Conservation (phyloP, 2,888 invertebrate genomes). For the Hyposoter dolosus region DNA sequence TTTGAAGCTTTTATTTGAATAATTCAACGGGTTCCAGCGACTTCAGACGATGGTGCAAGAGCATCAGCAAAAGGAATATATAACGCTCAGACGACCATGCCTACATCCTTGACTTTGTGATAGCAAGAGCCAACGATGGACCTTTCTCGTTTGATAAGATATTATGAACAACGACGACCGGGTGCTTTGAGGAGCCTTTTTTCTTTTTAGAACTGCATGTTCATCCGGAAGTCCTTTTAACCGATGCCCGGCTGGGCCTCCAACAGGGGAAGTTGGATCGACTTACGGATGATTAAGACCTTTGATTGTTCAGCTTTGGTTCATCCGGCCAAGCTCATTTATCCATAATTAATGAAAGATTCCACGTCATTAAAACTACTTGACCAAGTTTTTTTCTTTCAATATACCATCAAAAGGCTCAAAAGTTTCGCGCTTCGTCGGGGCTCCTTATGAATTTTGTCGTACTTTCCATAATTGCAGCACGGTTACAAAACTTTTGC, state of each 20-base stretch:
- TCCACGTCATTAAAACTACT: neutral
- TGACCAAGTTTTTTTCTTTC: neutral
- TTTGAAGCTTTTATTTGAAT: conserved; percentile 62
- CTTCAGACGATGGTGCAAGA: conserved; percentile 26
- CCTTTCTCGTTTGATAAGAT: neutral
- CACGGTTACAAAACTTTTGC: neutral
- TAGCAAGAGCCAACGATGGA: conserved; percentile 27
- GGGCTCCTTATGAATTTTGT: neutral
- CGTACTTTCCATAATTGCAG: neutral
- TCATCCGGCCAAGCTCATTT: neutral
- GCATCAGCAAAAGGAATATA: conserved; percentile 42
- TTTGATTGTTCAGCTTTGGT: conserved; percentile 4
- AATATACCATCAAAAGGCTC: neutral
- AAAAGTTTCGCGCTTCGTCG: neutral
- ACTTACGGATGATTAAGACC: neutral
- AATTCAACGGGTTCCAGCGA: conserved; percentile 61
- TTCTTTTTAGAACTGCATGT: conserved; percentile 8
- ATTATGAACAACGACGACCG: conserved; percentile 32
- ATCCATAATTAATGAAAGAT: neutral
- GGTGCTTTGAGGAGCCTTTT: conserved; percentile 5
- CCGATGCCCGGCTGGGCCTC: neutral
- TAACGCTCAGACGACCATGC: conserved; percentile 24
- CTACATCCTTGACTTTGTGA: conserved; percentile 27
- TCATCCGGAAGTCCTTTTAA: conserved; percentile 17
- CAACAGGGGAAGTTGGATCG: neutral